Base-by-base conservation (phyloP, 2,797 vertebrate species). In the Poecilia picta region DNA sequence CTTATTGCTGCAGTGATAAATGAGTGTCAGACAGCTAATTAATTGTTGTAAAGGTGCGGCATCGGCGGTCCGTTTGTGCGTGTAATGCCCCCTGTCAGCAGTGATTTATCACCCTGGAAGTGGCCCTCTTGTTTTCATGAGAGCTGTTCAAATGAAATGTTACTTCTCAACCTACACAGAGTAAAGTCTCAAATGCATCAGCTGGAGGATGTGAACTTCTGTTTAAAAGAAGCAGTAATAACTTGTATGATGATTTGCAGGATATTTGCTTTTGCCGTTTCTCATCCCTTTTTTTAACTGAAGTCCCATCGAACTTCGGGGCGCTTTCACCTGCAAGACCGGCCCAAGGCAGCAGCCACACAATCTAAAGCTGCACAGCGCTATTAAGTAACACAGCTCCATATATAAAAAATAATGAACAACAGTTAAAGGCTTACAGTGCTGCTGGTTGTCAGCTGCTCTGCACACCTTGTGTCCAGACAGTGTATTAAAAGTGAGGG, bases 1-100 rank as follows among this genome's bases (percentile, higher is more conserved):
- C 94, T 94, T 93, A 95, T 95, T 95, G 91, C 88, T 15, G 83
- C 87, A 76, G 78, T 95, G 94, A 96, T 95, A 89, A 95, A 95
- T 95, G 95, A 94, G 91, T 94, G 94, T 94, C 90, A 89, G 89
- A 79, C 80, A 86, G 93, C 91, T 93, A 92, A 95, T 94, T 95
- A 95, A 95, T 95, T 92, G 92, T 90, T 87, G 53, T 84, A 87
- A 91, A 92, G 89, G 86, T 88, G 82, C 82, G 73, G 86, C 87
- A 79, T 84, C 85, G 82, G 88, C 84, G 78, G 89, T 86, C 89
- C 88, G 81, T 91, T 92, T 94, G 92, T 93, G 91, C 89, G 85
- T 90, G 85, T 93, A 91, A 90, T 92, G 89, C 91, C 92, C 92
- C 90, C 90, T 93, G 95, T 95, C 93, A 90, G 81, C 79, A 85